phyloP scores from a whole-genome alignment of 2,113 vertebrate genomes.

The Mus spicilegus region DNA sequence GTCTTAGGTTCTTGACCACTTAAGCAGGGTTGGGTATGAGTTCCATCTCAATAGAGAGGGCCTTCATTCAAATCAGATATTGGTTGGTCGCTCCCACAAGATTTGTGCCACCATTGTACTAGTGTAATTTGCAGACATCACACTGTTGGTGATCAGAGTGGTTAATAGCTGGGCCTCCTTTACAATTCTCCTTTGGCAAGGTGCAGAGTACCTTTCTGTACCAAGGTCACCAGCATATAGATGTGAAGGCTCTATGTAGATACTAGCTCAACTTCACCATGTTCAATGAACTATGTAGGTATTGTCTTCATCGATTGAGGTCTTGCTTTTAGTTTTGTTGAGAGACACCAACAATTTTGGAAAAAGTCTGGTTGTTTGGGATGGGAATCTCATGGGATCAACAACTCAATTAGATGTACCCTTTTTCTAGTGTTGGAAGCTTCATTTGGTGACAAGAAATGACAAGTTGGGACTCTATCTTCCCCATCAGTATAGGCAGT shows the following conservation, averaged over 20 bases:
- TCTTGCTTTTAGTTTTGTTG: background rate
- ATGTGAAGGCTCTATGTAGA: background rate
- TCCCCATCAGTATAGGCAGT: background rate
- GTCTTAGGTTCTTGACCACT: background rate
- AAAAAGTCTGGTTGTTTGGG: background rate
- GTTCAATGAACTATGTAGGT: background rate
- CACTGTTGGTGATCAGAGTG: no score
- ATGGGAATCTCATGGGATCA: background rate
- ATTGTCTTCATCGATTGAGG: background rate
- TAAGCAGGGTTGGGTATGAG: background rate
- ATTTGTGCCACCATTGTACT: background rate
- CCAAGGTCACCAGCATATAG: background rate
- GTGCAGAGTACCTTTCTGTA: background rate
- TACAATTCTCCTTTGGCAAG: background rate
- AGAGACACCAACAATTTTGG: background rate
- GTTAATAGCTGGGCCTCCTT: background rate
- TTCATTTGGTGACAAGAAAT: background rate
- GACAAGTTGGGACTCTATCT: background rate
- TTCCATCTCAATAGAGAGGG: background rate
- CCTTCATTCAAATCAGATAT: background rate
- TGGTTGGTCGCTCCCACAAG: background rate
- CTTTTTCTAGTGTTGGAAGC: background rate
- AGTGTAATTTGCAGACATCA: background rate
- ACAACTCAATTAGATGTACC: background rate
- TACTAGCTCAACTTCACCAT: background rate